Conservation (phyloP, 2,113 vertebrate species). For the Anhinga anhinga region DNA sequence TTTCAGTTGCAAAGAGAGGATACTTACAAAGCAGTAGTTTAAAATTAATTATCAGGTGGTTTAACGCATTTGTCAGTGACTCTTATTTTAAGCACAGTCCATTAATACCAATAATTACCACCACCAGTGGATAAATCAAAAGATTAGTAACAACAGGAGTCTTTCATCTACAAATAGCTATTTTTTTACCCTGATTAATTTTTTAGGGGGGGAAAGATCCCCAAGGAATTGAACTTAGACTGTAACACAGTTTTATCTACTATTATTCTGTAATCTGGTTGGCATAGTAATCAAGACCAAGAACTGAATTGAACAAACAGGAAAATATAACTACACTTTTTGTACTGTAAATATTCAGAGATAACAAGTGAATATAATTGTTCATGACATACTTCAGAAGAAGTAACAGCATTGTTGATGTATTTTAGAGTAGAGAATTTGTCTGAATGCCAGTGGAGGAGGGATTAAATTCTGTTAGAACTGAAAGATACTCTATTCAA, state of each 20-base stretch:
- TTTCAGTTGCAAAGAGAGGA: neutral
- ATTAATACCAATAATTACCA: neutral
- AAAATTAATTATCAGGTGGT: neutral
- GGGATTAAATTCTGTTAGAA: neutral
- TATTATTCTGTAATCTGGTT: neutral
- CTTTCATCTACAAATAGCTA: neutral
- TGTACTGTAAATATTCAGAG: neutral
- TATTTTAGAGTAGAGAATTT: neutral
- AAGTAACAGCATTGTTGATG: neutral
- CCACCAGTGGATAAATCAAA: neutral
- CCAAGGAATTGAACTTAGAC: neutral
- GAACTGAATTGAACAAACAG: neutral
- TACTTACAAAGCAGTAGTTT: neutral
- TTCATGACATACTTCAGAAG: constrained; percentile 5
- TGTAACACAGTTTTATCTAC: neutral
- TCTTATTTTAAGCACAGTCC: neutral
- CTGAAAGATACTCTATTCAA: neutral
- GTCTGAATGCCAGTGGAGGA: neutral
- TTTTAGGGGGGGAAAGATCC: neutral
- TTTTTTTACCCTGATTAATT: neutral
- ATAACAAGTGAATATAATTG: constrained; percentile 7
- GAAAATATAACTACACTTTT: neutral
- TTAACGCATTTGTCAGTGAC: neutral
- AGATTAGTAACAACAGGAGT: neutral
- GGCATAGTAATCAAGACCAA: neutral